phyloP scores from a whole-genome alignment of 2,888 invertebrate genomes.

The Cynaeus angustus region DNA sequence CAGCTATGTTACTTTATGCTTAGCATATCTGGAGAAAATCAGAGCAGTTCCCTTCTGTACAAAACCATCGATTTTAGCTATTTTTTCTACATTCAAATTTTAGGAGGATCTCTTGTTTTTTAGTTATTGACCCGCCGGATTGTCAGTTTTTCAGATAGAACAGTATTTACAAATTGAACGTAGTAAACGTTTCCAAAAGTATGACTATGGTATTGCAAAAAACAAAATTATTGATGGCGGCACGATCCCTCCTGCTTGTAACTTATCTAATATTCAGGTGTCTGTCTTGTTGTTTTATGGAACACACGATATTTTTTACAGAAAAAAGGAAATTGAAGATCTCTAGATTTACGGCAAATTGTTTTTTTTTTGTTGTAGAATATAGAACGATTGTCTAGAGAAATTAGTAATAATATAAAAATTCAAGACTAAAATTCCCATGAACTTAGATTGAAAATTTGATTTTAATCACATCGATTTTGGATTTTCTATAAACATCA shows the following conservation, averaged over 20 bases:
- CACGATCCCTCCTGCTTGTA: conserved; percentile 6
- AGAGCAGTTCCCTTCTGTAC: conserved; percentile 1
- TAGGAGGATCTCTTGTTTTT: conserved; percentile 29
- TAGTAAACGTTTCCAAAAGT: conserved; percentile 23
- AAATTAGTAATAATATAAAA: background rate
- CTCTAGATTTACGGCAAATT: background rate
- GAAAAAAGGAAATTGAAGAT: conserved; percentile 1
- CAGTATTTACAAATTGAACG: conserved; percentile 20
- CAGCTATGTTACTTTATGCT: background rate
- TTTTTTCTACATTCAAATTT: background rate
- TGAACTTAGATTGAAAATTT: background rate
- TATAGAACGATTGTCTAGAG: conserved; percentile 5
- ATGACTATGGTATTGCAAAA: conserved; percentile 5
- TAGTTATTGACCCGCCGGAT: conserved; percentile 22
- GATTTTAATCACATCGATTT: conserved; percentile 5
- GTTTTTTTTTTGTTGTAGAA: conserved; percentile 10
- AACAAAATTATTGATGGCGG: background rate
- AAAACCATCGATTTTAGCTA: too few species aligned
- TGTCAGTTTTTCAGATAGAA: conserved; percentile 11
- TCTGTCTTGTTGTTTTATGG: conserved; percentile 26
- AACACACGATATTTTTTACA: conserved; percentile 10
- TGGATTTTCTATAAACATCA: background rate
- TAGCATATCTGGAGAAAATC: background rate
- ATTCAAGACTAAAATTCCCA: background rate
- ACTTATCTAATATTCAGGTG: conserved; percentile 6